phyloP scores from a whole-genome alignment of 2,888 invertebrate genomes.

The Sturmia bella region DNA sequence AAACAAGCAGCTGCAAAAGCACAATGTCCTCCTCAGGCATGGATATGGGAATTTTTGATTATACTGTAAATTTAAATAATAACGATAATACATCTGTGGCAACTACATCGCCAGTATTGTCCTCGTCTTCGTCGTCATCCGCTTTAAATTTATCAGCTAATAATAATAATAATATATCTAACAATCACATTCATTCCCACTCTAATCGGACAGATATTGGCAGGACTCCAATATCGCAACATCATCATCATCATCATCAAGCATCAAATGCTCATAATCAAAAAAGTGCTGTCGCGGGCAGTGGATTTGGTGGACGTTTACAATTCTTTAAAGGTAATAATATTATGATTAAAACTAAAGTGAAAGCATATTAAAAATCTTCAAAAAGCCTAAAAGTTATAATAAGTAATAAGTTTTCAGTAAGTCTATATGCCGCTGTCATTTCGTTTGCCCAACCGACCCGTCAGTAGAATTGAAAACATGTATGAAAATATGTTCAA shows the following conservation, averaged over 20 bases:
- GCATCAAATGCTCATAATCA: constrained; percentile 53
- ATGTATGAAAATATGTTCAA: no score
- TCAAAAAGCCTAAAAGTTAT: no score
- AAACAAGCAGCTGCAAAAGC: constrained; percentile 63
- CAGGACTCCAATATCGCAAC: constrained; percentile 76
- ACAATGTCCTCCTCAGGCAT: constrained; percentile 56
- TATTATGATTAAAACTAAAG: background rate
- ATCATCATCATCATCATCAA: constrained; percentile 71
- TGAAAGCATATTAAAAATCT: no score
- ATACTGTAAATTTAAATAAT: constrained; percentile 71
- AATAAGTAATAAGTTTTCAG: no score
- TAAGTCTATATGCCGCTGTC: no score
- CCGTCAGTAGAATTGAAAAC: no score
- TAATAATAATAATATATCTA: constrained; percentile 65
- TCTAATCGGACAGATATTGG: constrained; percentile 75
- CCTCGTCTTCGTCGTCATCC: constrained; percentile 36
- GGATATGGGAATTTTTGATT: constrained; percentile 76
- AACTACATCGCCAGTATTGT: constrained; percentile 58
- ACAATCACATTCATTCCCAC: constrained; percentile 60
- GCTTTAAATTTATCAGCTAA: constrained; percentile 65
- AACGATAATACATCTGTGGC: constrained; percentile 32
- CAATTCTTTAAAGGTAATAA: constrained; percentile 81
- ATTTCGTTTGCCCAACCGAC: no score
- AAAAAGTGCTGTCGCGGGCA: constrained; percentile 48
- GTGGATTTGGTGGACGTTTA: constrained; percentile 79